phyloP scores from a whole-genome alignment of 2,888 invertebrate species.

The Brenthis hecate region DNA sequence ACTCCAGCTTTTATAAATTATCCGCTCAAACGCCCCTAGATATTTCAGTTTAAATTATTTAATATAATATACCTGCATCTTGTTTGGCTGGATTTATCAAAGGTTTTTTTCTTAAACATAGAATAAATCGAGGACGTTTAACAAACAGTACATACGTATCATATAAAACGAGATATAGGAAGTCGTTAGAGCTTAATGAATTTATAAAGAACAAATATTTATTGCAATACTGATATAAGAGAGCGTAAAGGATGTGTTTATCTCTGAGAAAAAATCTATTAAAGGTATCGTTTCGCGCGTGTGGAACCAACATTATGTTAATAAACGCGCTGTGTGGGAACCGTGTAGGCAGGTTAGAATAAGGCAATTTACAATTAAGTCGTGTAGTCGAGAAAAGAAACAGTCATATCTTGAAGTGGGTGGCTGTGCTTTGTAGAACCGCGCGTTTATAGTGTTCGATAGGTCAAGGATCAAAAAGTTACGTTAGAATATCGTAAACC shows the following conservation, averaged over 20 bases:
- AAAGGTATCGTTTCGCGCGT: conserved; percentile 5
- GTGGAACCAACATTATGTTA: conserved; percentile 21
- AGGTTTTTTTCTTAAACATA: too few relatives aligned
- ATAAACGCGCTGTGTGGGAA: conserved; percentile 38
- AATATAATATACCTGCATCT: too few relatives aligned
- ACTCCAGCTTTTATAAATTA: too few relatives aligned
- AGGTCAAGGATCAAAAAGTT: conserved; percentile 13
- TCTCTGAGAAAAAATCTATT: conserved; percentile 16
- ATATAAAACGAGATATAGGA: conserved; percentile 2
- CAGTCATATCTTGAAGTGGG: conserved; percentile 9
- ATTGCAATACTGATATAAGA: conserved; percentile 9
- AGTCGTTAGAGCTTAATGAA: conserved; percentile 14
- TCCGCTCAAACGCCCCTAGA: too few relatives aligned
- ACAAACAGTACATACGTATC: conserved; percentile 1
- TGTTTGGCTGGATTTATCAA: too few relatives aligned
- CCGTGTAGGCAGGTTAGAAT: conserved; percentile 39
- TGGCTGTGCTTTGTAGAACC: conserved; percentile 8
- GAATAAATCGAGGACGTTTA: too few relatives aligned
- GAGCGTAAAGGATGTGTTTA: conserved; percentile 10
- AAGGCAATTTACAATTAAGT: conserved; percentile 42
- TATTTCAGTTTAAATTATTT: too few relatives aligned
- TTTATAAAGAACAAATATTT: conserved; percentile 10
- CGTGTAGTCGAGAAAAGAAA: conserved; percentile 38
- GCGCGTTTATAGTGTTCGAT: conserved; percentile 8
- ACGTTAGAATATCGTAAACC: conserved; percentile 9